These are phyloP conservation scores for Champsocephalus esox DNA, from an alignment of 2,797 vertebrate genomes.

Conservation along the genomic window DNA sequence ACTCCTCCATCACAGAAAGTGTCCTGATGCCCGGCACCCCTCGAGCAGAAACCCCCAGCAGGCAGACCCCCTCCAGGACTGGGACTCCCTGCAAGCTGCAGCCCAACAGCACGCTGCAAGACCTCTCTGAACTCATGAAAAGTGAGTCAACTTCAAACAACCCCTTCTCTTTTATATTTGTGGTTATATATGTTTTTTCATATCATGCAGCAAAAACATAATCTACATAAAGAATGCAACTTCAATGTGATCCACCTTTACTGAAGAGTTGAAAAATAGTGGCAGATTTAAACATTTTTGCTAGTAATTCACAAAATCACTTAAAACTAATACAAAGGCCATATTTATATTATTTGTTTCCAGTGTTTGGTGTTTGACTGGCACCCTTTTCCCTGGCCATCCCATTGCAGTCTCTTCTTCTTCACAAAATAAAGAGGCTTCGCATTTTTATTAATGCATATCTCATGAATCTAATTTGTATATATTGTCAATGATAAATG, in stretches of 20 bases:
- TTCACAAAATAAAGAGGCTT: too few relatives aligned
- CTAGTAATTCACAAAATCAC: background rate
- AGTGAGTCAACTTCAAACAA: constrained; percentile 85
- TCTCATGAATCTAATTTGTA: too few relatives aligned
- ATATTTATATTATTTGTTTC: background rate
- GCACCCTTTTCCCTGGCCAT: too few relatives aligned
- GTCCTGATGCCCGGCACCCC: constrained; percentile 59
- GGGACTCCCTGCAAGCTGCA: constrained; percentile 86
- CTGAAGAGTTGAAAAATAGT: background rate
- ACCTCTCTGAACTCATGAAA: constrained; percentile 96
- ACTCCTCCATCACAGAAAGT: constrained; percentile 71
- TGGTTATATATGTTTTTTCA: background rate
- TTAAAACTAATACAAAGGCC: too few relatives aligned
- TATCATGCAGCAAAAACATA: background rate
- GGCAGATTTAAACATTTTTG: background rate
- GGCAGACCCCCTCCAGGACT: constrained; percentile 83
- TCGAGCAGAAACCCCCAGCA: constrained; percentile 71
- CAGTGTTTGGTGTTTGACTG: background rate
- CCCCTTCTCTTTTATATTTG: background rate
- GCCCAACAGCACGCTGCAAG: constrained; percentile 86
- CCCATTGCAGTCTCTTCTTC: background rate
- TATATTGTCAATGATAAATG: too few relatives aligned
- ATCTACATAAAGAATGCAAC: background rate
- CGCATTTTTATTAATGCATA: too few relatives aligned
- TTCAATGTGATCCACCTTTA: background rate